These are phyloP conservation scores for Acleris literana DNA, from an alignment of 2,888 invertebrate genomes.

Conservation along the genomic window DNA sequence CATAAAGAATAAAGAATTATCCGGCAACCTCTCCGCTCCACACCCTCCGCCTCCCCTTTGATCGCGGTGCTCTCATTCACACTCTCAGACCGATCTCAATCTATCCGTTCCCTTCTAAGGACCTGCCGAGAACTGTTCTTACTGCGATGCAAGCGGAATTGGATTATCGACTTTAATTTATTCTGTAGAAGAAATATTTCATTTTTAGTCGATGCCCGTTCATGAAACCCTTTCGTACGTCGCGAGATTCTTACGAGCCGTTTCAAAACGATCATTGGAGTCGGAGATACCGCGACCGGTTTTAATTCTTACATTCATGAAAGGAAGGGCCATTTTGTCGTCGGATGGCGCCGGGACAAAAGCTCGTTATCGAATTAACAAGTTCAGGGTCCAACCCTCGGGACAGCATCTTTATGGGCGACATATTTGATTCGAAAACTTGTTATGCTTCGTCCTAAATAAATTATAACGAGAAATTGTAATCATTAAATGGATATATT, in stretches of 20 bases:
- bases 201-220: slow-evolving; percentile 68
- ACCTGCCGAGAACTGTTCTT: slow-evolving; percentile 66
- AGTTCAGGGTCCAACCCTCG: slow-evolving; percentile 76
- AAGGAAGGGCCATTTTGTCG: slow-evolving; percentile 73
- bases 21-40: slow-evolving; percentile 69
- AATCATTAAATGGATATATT: slow-evolving; percentile 82
- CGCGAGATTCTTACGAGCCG: slow-evolving; percentile 59
- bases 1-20: slow-evolving; percentile 84
- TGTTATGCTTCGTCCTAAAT: slow-evolving; percentile 83
- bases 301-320: slow-evolving; percentile 80
- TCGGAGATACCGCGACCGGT: slow-evolving; percentile 71
- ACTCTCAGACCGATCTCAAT: slow-evolving; percentile 78
- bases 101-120: slow-evolving; percentile 79
- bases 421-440: slow-evolving; percentile 84
- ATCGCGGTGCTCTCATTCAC: slow-evolving; percentile 81
- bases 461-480: slow-evolving; percentile 84
- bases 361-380: slow-evolving; percentile 76
- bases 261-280: slow-evolving; percentile 77
- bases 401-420: slow-evolving; percentile 82
- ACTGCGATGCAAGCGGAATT: slow-evolving; percentile 60
- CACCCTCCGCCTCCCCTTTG: slow-evolving; percentile 59
- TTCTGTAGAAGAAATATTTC: slow-evolving; percentile 81
- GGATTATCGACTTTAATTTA: slow-evolving; percentile 83
- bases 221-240: slow-evolving; percentile 78
- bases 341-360: slow-evolving; percentile 62